Conservation (phyloP, 1,140 invertebrate genomes). For the Venustaconcha ellipsiformis region DNA sequence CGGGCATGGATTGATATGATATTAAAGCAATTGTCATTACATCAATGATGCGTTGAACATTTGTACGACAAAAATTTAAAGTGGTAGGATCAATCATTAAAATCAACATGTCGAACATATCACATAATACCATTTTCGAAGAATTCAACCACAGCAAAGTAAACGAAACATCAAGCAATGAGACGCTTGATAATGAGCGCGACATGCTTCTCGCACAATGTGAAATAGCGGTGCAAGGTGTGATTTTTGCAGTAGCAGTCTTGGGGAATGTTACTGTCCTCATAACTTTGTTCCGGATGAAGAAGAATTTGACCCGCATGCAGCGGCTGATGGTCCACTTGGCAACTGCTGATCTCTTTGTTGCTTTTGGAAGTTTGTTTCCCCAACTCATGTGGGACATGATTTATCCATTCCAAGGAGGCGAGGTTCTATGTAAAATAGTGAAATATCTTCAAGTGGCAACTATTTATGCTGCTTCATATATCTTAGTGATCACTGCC, state of each 20-base stretch:
- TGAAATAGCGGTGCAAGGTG: slow-evolving; percentile 46
- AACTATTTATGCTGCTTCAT: slow-evolving; percentile 95
- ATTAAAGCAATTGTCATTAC: no score
- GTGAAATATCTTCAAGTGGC: slow-evolving; percentile 81
- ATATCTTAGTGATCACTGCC: slow-evolving; percentile 92
- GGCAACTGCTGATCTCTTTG: slow-evolving; percentile 79
- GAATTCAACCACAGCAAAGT: no score
- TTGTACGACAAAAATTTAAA: no score
- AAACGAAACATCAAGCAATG: no score
- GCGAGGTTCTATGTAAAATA: slow-evolving; percentile 74
- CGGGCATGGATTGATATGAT: no score
- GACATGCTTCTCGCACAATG: slow-evolving; percentile 33
- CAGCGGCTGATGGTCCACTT: slow-evolving; percentile 82
- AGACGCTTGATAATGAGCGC: no score
- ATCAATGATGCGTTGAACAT: no score
- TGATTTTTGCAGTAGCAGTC: slow-evolving; percentile 77
- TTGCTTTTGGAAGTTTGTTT: slow-evolving; percentile 79
- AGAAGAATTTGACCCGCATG: slow-evolving; percentile 78
- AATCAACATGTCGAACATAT: no score
- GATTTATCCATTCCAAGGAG: slow-evolving; percentile 76
- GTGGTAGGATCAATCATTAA: no score
- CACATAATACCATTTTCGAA: no score
- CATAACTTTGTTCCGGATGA: slow-evolving; percentile 68
- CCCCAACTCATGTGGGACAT: slow-evolving; percentile 82
- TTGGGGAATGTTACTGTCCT: slow-evolving; percentile 79